Percentiles rank a stretch among this genome's conserved stretches.
Conservation (phyloP, 1,140 invertebrate species). For the Ephestia elutella region DNA sequence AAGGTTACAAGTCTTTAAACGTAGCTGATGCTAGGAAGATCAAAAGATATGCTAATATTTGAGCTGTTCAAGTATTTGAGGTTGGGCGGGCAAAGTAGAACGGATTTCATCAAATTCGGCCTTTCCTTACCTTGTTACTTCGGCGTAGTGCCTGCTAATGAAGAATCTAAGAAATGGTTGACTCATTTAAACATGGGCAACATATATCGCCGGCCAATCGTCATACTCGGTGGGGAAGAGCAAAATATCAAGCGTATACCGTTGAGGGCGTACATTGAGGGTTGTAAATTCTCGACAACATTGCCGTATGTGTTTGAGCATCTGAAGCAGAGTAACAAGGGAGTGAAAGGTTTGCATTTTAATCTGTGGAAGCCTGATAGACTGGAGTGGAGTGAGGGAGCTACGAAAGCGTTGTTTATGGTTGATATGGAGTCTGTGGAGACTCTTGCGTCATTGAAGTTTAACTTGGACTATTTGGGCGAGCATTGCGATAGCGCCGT, state of each 20-base stretch:
- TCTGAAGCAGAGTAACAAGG: constrained; percentile 46
- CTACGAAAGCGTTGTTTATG: constrained; percentile 32
- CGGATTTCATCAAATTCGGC: constrained; percentile 55
- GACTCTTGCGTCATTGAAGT: constrained; percentile 36
- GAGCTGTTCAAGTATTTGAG: constrained; percentile 50
- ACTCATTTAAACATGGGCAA: constrained; percentile 30
- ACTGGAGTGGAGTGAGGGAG: neutral
- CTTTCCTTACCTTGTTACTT: constrained; percentile 44
- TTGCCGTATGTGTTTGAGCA: constrained; percentile 28
- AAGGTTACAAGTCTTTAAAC: constrained; percentile 37
- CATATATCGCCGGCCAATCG: constrained; percentile 31
- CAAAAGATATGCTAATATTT: constrained; percentile 48
- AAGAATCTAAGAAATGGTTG: constrained; percentile 49
- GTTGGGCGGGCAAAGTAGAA: constrained; percentile 30
- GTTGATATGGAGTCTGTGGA: constrained; percentile 57
- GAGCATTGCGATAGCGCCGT: constrained; percentile 13
- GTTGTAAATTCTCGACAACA: constrained; percentile 15
- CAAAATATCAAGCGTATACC: constrained; percentile 14
- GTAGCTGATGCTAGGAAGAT: constrained; percentile 41
- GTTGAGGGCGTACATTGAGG: neutral
- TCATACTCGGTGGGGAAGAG: constrained; percentile 38
- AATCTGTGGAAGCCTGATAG: constrained; percentile 43
- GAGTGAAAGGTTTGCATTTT: constrained; percentile 52
- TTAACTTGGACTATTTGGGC: constrained; percentile 42
- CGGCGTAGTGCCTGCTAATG: constrained; percentile 49